These are phyloP conservation scores for Actinia tenebrosa DNA, from an alignment of 64 coral and sea anemone genomes.

Conservation along the genomic window DNA sequence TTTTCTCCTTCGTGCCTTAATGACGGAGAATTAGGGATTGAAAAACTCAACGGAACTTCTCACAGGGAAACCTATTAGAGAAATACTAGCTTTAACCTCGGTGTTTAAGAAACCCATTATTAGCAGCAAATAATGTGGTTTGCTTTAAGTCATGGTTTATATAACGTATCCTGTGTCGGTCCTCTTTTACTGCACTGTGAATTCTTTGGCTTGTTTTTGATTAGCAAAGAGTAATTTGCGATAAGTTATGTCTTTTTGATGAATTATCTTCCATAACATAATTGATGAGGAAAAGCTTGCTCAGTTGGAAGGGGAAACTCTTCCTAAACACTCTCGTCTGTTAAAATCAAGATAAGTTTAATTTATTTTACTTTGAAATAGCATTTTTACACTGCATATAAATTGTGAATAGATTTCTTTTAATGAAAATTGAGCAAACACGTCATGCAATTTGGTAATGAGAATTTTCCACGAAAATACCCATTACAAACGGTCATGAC, in stretches of 20 bases:
- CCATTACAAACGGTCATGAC: background rate
- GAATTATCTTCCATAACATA: background rate
- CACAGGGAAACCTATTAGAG: constrained; percentile 1
- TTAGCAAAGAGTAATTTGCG: background rate
- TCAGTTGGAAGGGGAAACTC: background rate
- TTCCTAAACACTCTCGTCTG: background rate
- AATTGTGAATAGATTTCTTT: background rate
- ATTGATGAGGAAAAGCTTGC: constrained; percentile 1
- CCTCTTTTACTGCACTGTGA: background rate
- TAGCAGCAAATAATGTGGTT: background rate
- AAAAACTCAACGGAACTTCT: constrained; percentile 8
- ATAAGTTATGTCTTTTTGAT: background rate
- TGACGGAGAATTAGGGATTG: background rate
- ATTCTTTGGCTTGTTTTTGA: background rate
- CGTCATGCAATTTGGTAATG: background rate
- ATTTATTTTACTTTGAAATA: background rate
- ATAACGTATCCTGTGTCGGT: constrained; percentile 12
- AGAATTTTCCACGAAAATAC: background rate
- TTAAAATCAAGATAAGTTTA: background rate
- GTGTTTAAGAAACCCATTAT: constrained; percentile 2
- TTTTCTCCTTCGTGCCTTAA: background rate
- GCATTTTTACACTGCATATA: background rate
- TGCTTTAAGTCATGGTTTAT: background rate
- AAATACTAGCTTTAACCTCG: background rate
- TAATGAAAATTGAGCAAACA: background rate